Conservation (phyloP, 2,797 vertebrate genomes). For the Babyrousa celebensis region DNA sequence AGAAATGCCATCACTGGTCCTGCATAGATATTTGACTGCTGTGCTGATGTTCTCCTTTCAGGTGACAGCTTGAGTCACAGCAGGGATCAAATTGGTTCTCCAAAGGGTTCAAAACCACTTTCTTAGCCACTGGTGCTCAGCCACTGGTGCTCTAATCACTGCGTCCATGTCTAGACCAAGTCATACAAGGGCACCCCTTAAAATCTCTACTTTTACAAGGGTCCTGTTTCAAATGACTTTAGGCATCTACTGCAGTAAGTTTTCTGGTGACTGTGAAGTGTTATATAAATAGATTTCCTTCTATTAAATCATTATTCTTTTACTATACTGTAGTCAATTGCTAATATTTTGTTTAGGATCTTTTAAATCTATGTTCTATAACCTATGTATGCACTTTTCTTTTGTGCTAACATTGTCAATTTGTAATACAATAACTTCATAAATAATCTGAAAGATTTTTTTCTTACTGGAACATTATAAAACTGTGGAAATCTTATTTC, state of each 20-base stretch:
- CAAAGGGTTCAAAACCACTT: background rate
- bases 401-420: background rate
- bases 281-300: background rate
- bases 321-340: background rate
- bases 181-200: background rate
- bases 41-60: background rate
- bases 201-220: background rate
- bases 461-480: constrained; percentile 43
- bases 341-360: background rate
- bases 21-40: background rate
- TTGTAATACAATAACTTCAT: background rate
- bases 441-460: constrained; percentile 6
- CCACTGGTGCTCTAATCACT: background rate
- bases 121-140: background rate
- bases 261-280: constrained; percentile 21
- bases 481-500: constrained; percentile 7
- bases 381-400: background rate
- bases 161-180: background rate
- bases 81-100: background rate
- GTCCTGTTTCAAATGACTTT: background rate
- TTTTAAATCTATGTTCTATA: background rate
- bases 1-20: background rate
- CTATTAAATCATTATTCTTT: constrained; percentile 25
- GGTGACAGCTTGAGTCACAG: background rate
- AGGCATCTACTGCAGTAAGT: background rate